A percentile compares a stretch with the other conserved stretches of the same genome.
Conservation (phyloP, 2,113 vertebrate species). For the Albula glossodonta region DNA sequence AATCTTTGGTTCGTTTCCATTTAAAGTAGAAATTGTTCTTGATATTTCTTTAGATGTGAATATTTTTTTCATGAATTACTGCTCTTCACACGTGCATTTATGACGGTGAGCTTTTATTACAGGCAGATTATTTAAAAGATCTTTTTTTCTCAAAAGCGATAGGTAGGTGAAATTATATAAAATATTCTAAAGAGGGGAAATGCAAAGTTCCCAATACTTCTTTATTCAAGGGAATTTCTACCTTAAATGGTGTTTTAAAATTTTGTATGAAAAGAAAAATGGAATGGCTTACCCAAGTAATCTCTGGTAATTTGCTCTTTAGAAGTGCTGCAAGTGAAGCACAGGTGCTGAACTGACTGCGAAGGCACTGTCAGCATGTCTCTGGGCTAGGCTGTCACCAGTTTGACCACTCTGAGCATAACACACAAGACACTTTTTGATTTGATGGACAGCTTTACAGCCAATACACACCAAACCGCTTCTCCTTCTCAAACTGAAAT, state of each 20-base stretch:
- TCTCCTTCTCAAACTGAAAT: background rate
- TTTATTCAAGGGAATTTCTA: constrained; percentile 29
- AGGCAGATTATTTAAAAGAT: constrained; percentile 13
- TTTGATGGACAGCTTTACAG: constrained; percentile 57
- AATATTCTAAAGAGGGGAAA: constrained; percentile 22
- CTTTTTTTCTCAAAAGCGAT: background rate
- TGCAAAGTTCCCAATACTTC: constrained; percentile 19
- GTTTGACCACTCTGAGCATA: constrained; percentile 44
- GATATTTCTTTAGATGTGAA: constrained; percentile 56
- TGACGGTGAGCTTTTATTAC: constrained; percentile 28
- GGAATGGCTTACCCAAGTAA: background rate
- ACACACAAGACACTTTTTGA: constrained; percentile 48
- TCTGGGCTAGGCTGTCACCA: background rate
- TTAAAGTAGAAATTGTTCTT: constrained; percentile 61
- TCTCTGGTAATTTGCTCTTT: background rate
- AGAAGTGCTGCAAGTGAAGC: constrained; percentile 9
- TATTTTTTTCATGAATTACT: constrained; percentile 36
- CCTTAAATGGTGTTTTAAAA: constrained; percentile 24
- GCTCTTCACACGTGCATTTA: constrained; percentile 37
- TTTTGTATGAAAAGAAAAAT: background rate
- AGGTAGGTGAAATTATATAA: constrained; percentile 15
- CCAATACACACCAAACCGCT: constrained; percentile 34
- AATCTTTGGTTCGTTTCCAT: constrained; percentile 57
- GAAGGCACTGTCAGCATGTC: background rate
- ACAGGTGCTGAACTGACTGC: background rate